These are phyloP conservation scores for Caradrina kadenii DNA, from an alignment of 2,888 invertebrate species.

Conservation along the genomic window DNA sequence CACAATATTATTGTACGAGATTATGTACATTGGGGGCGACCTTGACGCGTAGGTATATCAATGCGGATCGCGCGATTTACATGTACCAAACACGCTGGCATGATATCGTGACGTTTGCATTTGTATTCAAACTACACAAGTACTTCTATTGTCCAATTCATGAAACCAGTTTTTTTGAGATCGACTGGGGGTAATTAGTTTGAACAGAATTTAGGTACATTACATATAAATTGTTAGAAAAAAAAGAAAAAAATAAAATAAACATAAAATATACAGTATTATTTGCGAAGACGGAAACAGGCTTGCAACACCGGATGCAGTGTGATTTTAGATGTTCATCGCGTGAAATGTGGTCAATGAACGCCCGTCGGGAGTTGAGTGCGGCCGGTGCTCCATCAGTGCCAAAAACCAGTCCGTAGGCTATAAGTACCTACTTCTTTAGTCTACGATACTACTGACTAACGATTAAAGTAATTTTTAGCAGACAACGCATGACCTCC, in stretches of 20 bases:
- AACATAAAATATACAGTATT: no score
- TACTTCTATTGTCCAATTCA: slow-evolving; percentile 16
- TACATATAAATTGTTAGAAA: no score
- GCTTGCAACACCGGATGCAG: slow-evolving; percentile 12
- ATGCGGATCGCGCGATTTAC: slow-evolving; percentile 43
- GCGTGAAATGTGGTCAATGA: slow-evolving; percentile 11
- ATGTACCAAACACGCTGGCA: slow-evolving; percentile 43
- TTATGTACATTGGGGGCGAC: slow-evolving; percentile 17
- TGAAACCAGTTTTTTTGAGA: background rate
- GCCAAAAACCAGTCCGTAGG: slow-evolving; percentile 22
- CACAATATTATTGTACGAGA: slow-evolving; percentile 32
- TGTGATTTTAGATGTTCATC: background rate
- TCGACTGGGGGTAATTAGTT: no score
- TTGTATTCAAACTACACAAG: slow-evolving; percentile 20
- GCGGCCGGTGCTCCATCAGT: slow-evolving; percentile 8
- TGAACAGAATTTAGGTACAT: no score
- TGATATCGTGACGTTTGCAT: slow-evolving; percentile 18
- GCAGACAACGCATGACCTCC: no score
- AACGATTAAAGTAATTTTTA: background rate
- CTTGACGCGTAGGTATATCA: slow-evolving; percentile 49
- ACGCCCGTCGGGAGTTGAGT: background rate
- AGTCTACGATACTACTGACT: background rate
- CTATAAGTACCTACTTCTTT: background rate
- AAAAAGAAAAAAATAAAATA: no score
- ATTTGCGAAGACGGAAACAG: background rate